Evolutionary conservation across 2,797 vertebrate genomes (phyloP), one percentile per base, ranked within the genome.

Genomic region (Glossophaga mutica): DNA sequence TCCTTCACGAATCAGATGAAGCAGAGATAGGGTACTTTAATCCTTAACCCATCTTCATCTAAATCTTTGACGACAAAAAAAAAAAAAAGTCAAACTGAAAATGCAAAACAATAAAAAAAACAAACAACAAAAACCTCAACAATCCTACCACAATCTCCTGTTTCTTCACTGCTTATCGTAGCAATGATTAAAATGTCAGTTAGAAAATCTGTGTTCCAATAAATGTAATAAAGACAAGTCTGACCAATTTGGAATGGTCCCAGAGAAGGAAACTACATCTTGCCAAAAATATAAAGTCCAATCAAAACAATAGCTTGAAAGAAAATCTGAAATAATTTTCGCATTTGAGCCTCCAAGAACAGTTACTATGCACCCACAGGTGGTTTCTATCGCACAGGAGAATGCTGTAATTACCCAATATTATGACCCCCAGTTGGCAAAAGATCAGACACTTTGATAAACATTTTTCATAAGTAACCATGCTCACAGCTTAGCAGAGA

Each of bases 251-350:
- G 96, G 91, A 96, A 95, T 73, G 19, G 29, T 82, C 55, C 84
- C 94, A 96, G 39, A 67, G 91, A 95, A 95, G 42, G 44, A 94
- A 94, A 87, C 39, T 52, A 57, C 15, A 85, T 37, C 87, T 86
- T 96, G 93, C 79, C 91, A 87, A 97, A 96, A 95, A 82, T 62
- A 57, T 37, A 67, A 96, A 87, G 37, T 84, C 44, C 21, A 92
- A 91, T 91, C 55, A 94, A 92, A 85, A 94, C 44, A 93, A 79
- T 6, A 70, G n/a, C 55, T 94, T 65, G 59, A 94, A 94, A 93
- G 65, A 91, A 93, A 95, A 77, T 24, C 48, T 76, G 73, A 71
- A 87, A 87, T 44, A 22, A 32, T 55, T 95, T 95, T 67, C 87
- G 65, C 82, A 91, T 67, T 81, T 76, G 65, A 82, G 37, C 11